These are phyloP conservation scores for Gasterosteus nipponicus DNA, from an alignment of 2,113 vertebrate species.

Conservation along the genomic window DNA sequence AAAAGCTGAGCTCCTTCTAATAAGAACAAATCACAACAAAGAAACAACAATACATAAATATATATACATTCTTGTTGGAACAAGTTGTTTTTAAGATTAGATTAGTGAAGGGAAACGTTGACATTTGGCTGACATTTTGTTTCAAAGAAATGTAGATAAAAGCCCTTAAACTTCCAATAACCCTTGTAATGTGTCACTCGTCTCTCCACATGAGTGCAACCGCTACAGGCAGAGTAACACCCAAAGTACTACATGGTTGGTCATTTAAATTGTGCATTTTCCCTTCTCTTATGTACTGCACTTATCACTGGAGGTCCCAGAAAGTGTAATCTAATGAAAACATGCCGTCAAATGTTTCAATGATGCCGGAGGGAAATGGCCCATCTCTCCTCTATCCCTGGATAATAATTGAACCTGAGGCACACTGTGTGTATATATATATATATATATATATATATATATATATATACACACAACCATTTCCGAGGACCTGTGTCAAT, in stretches of 20 bases:
- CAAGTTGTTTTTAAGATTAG: slow-evolving; percentile 15
- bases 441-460: too few species aligned
- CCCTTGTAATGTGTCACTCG: slow-evolving; percentile 14
- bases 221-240: slow-evolving; percentile 8
- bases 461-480: too few species aligned
- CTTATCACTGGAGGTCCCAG: slow-evolving; percentile 31
- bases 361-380: slow-evolving; percentile 20
- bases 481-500: not conserved
- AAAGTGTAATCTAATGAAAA: slow-evolving; percentile 34
- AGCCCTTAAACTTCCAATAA: slow-evolving; percentile 23
- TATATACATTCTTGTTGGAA: not conserved
- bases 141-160: slow-evolving; percentile 11
- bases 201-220: slow-evolving; percentile 8
- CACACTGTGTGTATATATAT: not conserved
- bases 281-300: slow-evolving; percentile 21
- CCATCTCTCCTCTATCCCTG: not conserved
- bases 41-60: too few species aligned
- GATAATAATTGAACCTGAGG: slow-evolving; percentile 14
- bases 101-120: slow-evolving; percentile 28
- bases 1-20: too few species aligned
- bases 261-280: slow-evolving; percentile 39
- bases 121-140: slow-evolving; percentile 53
- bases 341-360: slow-evolving; percentile 25
- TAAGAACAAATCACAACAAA: too few species aligned
- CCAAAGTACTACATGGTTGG: not conserved